Base-by-base conservation (phyloP, 2,113 vertebrate genomes). In the Elachura formosa region DNA sequence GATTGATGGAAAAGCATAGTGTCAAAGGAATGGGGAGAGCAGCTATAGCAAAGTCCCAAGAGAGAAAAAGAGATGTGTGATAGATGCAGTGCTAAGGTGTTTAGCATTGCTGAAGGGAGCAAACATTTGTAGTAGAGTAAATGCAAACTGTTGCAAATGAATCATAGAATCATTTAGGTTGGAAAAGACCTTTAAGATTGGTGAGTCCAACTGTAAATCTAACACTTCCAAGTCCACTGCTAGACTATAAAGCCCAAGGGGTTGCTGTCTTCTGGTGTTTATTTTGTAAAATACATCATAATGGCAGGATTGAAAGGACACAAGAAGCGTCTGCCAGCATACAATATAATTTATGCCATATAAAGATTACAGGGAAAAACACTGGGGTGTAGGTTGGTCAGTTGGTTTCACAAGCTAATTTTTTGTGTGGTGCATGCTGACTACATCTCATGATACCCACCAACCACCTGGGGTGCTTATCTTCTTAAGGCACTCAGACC, bases 81-180 rank as follows among this genome's bases (percentile, higher is more conserved):
- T 5, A 58, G 21, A 51, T 34, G n/a, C 8, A 66, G 46, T 33
- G 38, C 43, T 89, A 25, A 51, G 14, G 10, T 59, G 34, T 18
- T 54, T 76, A 61, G 34, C 38, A 43, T 45, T 88, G 40, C 49
- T 64, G 31, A 22, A 74, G 56, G 40, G 36, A 84, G 26, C 11
- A 62, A 80, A 49, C 6, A 59, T 49, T 43, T 31, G 16, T 46
- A 58, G n/a, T n/a, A 71, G 19, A 82, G 46, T n/a, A 78, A 91
- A 92, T 40, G 48, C n/a, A 67, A 71, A 87, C 16, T 63, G 22
- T 26, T 90, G 52, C 29, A 79, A 93, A 87, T 40, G 11, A 93
- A 64, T 16, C 3, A 4, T 9, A 26, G 13, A 79, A 75, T 28
- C 7, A n/a, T 68, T 80, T 46, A 52, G 8, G 3, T 8, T 79